Evolutionary conservation across 2,888 invertebrate species (phyloP), one percentile per base, ranked within the genome.

Genomic region (Sicus ferrugineus): DNA sequence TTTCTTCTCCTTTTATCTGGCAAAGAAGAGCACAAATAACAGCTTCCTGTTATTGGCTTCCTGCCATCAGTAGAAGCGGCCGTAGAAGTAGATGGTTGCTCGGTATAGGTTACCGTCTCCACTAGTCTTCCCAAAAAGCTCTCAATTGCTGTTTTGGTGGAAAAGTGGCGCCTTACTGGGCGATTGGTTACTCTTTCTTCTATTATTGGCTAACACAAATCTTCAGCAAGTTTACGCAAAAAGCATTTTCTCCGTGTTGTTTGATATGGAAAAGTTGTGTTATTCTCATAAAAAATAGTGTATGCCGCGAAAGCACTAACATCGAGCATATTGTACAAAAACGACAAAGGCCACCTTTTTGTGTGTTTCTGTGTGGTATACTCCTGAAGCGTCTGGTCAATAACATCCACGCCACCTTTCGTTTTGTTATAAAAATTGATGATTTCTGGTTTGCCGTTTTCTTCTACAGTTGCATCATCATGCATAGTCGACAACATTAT

Each of bases 301-400:
- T 63, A 64, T 19, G 61, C 26, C 38, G 69, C 64, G 6, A 69
- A 28, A 2, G 54, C 63, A 3, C 9, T 31, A n/a, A 68, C 23
- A 19, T 68, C 68, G 14, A 68, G 5, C 19, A 68, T 63, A 30
- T 68, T 68, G 42, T 19, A 69, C 48, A 69, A 69, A 6, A 69
- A 48, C 6, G 56, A 63, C 68, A 68, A 62, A 67, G 68, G 70
- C 70, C 70, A 72, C 61, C 66, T 63, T 21, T 70, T 70, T 56
- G 68, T 70, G 52, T 62, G 63, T 46, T 68, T 42, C 38, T 72
- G 69, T 42, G 68, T 28, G 7, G 61, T 72, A 42, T 67, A 69
- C 42, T 48, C 34, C n/a, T 42, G 48, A 42, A 72, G 50, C 61
- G 61, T 70, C 50, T 72, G 65, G 58, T 71, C 70, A 21, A 62